Evolutionary conservation across 2,888 invertebrate genomes (phyloP).

Genomic region (Coleophora flavipennella): DNA sequence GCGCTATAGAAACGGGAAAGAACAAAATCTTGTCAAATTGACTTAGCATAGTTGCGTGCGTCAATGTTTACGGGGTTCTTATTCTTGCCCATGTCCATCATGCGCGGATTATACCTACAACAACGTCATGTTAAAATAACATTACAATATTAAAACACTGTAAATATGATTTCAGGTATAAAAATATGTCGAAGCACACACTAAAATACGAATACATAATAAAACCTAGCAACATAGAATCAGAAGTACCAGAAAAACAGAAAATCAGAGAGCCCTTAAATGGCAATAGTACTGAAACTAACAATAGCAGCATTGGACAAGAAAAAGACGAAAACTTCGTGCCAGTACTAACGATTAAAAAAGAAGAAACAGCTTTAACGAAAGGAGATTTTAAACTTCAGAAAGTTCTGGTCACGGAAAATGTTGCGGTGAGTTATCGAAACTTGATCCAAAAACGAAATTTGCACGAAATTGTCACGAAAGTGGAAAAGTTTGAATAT

Average conservation of each 20-base stretch:
- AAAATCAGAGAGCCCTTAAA: conserved; percentile 24
- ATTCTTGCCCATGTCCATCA: no score
- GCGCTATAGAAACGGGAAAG: no score
- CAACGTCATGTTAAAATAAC: no score
- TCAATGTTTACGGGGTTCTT: no score
- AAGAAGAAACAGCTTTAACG: conserved; percentile 38
- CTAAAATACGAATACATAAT: conserved; percentile 23
- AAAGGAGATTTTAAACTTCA: conserved; percentile 50
- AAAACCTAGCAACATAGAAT: conserved; percentile 31
- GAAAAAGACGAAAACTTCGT: conserved; percentile 19
- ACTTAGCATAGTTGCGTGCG: no score
- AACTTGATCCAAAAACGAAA: conserved; percentile 52
- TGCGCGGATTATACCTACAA: no score
- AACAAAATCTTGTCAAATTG: no score
- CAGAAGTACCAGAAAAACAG: conserved; percentile 44
- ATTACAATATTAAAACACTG: no score
- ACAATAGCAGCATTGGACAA: conserved; percentile 7
- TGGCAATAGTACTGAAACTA: background rate
- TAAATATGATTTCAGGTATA: no score
- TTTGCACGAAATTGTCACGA: conserved; percentile 37
- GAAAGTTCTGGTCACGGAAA: conserved; percentile 49
- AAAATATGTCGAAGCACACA: conserved; percentile 34
- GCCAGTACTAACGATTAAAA: conserved; percentile 47
- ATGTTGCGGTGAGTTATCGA: conserved; percentile 48
- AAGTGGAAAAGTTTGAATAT: conserved; percentile 47